Conservation (phyloP, 2,888 invertebrate genomes). For the Frankliniella fusca region DNA sequence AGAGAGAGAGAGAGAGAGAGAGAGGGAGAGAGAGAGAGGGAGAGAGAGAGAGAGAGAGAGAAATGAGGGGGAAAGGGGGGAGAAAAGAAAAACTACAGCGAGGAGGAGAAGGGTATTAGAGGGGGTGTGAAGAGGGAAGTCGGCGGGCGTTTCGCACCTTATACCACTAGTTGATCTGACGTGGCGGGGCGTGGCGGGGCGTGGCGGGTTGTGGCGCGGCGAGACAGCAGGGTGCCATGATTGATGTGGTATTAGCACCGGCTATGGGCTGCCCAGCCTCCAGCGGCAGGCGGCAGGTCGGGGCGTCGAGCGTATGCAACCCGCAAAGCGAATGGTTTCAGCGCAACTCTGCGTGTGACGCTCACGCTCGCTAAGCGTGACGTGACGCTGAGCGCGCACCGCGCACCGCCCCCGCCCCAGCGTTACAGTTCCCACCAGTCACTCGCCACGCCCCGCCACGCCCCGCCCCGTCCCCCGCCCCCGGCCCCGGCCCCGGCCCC, state of each 20-base stretch:
- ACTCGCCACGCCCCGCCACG: too few relatives aligned
- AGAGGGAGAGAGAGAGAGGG: not conserved
- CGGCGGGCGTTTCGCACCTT: slow-evolving; percentile 18
- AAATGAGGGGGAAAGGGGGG: not conserved
- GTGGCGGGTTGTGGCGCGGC: too few relatives aligned
- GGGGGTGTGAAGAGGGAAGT: not conserved
- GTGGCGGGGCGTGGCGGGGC: too few relatives aligned
- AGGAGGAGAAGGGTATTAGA: too few relatives aligned
- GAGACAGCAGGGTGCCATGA: not conserved
- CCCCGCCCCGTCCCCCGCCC: not conserved
- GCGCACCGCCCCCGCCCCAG: not conserved
- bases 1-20: not conserved
- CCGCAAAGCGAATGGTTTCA: too few relatives aligned
- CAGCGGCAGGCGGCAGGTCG: too few relatives aligned
- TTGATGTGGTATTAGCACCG: too few relatives aligned
- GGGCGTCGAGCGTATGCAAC: too few relatives aligned
- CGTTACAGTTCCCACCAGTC: slow-evolving; percentile 1
- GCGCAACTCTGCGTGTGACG: too few relatives aligned
- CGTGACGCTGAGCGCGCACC: not conserved
- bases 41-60: not conserved
- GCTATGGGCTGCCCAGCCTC: too few relatives aligned
- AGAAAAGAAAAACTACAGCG: not conserved
- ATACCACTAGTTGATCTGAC: not conserved
- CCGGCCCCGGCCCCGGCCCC: too few relatives aligned
- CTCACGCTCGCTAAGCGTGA: not conserved